Base-by-base conservation (phyloP, 2,797 vertebrate species). In the Hylomyscus alleni region DNA sequence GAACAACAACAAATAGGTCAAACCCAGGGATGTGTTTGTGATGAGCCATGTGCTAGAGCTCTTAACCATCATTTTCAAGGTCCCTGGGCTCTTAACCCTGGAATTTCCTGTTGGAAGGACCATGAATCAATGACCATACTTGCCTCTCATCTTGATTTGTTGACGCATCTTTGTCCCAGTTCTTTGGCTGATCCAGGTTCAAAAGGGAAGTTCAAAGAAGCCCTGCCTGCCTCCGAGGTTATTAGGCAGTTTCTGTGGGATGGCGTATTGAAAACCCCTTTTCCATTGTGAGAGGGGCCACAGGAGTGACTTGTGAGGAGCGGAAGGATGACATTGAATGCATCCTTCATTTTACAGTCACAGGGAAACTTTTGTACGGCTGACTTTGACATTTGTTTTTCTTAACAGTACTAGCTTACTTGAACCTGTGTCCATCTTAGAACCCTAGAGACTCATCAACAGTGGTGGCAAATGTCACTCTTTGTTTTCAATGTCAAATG, bases 171-270 rank as follows among this genome's bases (percentile, higher is more conserved):
- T 0, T 14, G 20, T 60, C 22, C 40, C 37, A 11, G 15, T 24
- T 84, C 34, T 62, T 34, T 67, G 6, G 6, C 34, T 47, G 31
- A 94, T 15, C 14, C 60, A 37, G 50, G 12, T 58, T 37, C 2
- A 1, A 24, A 52, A 81, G 22, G 13, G 62, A 81, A 56, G 58
- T 3, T 56, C 58, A 19, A 29, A 19, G 14, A 52, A 72, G 15
- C 26, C 34, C 11, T 0, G 0, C 22, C 5, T 1, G 4, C 47
- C 34, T 81, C 65, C 4, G 1, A 14, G 12, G 40, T 15, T 19
- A 5, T 31, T 14, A 69, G 22, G 4, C 14, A 0, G 1, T 60
- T 52, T 31, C 6, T 29, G 1, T 0, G 6, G 58, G 37, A 65
- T 50, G 54, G 29, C 13, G 3, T 50, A 26, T 40, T 50, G 56